Base-by-base conservation (phyloP, 2,113 vertebrate genomes). In the Eublepharis macularius region DNA sequence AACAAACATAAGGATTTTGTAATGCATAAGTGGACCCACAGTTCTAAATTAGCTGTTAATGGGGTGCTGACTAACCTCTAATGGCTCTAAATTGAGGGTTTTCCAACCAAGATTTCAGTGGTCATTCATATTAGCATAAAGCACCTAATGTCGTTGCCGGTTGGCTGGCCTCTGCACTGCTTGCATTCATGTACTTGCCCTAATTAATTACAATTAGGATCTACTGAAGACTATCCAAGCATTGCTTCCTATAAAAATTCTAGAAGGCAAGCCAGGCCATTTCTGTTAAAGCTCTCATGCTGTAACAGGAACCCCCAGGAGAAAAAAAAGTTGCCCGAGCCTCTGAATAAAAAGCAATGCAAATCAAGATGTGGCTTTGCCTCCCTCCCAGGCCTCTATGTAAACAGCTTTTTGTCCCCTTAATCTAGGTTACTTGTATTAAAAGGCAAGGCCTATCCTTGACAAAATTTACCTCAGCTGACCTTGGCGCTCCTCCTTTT, bases 401-500 rank as follows among this genome's bases (percentile, higher is more conserved):
- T 14, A 14, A 70, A 45, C 11, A 60, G 66, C 13, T 26, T 68
- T 70, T 26, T 29, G 24, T 63, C 26, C 47, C 26, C 45, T 65
- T 19, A 29, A 29, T 24, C 43, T 74, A 74, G 43, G 65, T 57
- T 32, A 34, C 41, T 79, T 76, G 57, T n/a, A 66, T 57, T 51
- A 39, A 29, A 39, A 41, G 65, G n/a, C 36, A 69, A 47, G 29
- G 51, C 21, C 13, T 54, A 19, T 12, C 75, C n/a, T 43, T 77
- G 51, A 41, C 74, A 54, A 73, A 24, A 3, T 72, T 85, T 54
- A 70, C 87, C 87, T 88, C 13, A 47, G 26, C 47, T 43, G n/a
- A 85, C 83, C 51, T 32, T 21, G 5, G 21, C 34, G 34, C 47
- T 83, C 47, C 60, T 57, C 16, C 65, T 68, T 49, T 75, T 74